Evolutionary conservation across 2,113 vertebrate genomes (phyloP).

Genomic region (Sturnira hondurensis): DNA sequence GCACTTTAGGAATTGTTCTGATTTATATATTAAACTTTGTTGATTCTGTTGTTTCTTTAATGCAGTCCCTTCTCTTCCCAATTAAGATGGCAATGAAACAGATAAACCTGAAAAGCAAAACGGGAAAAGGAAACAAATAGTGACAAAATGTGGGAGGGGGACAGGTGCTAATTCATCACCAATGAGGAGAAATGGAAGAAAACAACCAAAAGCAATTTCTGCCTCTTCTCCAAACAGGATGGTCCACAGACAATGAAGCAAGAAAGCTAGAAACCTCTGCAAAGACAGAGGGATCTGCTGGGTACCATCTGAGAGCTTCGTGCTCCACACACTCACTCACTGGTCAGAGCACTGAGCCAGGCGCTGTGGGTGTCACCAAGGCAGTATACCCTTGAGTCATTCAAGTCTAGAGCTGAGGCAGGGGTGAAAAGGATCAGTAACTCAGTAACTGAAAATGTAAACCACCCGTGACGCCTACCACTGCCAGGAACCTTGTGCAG

Average conservation of each 20-base stretch:
- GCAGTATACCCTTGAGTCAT: background rate
- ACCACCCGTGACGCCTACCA: background rate
- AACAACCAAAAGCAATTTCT: background rate
- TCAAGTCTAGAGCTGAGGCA: background rate
- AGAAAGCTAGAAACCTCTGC: background rate
- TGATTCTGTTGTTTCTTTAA: slow-evolving; percentile 48
- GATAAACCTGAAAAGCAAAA: slow-evolving; percentile 43
- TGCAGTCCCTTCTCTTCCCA: slow-evolving; percentile 32
- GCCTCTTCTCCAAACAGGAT: background rate
- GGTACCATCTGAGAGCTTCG: background rate
- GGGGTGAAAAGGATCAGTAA: background rate
- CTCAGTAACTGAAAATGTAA: background rate
- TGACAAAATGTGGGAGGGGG: background rate
- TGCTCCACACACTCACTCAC: background rate
- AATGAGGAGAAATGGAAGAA: background rate
- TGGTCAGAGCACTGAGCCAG: background rate
- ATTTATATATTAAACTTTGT: slow-evolving; percentile 17
- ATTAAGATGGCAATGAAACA: slow-evolving; percentile 55
- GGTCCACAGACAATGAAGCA: background rate
- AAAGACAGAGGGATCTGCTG: background rate
- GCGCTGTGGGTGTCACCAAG: background rate
- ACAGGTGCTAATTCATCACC: background rate
- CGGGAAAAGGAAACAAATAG: background rate
- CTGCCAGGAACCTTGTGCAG: background rate
- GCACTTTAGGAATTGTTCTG: slow-evolving; percentile 46